phyloP scores from a whole-genome alignment of 2,888 invertebrate species.

The Ischnus inquisitorius region DNA sequence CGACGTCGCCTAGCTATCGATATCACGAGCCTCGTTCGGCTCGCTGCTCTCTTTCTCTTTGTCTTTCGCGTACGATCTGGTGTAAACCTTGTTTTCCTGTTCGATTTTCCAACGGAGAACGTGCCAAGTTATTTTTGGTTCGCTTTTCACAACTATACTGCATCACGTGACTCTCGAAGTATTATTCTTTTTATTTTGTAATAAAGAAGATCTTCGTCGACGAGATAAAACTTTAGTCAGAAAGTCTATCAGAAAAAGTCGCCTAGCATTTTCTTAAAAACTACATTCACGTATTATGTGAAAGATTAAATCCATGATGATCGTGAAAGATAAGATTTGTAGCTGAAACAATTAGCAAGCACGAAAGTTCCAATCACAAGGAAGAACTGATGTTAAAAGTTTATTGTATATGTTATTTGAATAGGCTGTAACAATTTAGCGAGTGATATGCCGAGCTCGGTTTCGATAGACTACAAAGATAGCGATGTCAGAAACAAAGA shows the following conservation, averaged over 20 bases:
- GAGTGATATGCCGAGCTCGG: not conserved
- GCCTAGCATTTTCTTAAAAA: not conserved
- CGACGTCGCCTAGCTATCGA: slow-evolving; percentile 51
- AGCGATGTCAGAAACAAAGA: not conserved
- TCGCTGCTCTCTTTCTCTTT: slow-evolving; percentile 2
- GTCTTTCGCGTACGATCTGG: slow-evolving; percentile 11
- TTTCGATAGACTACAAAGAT: not conserved
- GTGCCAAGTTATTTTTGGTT: slow-evolving; percentile 40
- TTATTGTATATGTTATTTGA: too few species aligned
- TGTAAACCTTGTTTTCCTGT: slow-evolving; percentile 12
- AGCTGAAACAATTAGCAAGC: too few species aligned
- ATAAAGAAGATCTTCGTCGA: not conserved
- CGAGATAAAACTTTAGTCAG: slow-evolving; percentile 4
- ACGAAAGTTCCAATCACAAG: too few species aligned
- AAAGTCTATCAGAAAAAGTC: not conserved
- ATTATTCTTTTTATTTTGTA: slow-evolving; percentile 35
- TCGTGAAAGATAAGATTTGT: too few species aligned
- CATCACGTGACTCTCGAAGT: slow-evolving; percentile 6
- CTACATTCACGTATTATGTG: too few species aligned
- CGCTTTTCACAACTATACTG: not conserved
- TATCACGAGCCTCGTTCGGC: slow-evolving; percentile 11
- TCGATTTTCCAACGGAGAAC: slow-evolving; percentile 61
- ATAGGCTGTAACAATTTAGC: too few species aligned
- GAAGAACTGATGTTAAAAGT: too few species aligned
- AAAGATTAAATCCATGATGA: too few species aligned